phyloP scores from a whole-genome alignment of 2,113 vertebrate species.

The Rafetus swinhoei region DNA sequence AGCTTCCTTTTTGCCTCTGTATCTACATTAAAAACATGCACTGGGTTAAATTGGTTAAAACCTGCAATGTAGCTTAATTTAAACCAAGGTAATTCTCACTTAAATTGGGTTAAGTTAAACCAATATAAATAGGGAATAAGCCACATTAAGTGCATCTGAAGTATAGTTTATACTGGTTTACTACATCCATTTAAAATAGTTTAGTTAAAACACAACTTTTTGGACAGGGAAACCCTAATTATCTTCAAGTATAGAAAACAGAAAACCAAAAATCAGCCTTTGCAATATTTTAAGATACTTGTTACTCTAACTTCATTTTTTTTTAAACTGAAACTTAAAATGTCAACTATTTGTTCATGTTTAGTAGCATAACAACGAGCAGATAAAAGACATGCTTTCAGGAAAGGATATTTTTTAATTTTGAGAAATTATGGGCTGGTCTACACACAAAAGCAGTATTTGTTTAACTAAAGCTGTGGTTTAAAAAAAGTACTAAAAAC shows the following conservation, averaged over 20 bases:
- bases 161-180: background rate
- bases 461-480: background rate
- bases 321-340: too few species aligned
- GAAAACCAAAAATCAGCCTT: background rate
- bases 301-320: background rate
- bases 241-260: background rate
- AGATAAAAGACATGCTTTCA: background rate
- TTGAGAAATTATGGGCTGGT: background rate
- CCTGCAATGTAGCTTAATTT: background rate
- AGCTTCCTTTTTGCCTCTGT: background rate
- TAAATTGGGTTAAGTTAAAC: background rate
- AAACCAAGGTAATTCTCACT: background rate
- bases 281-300: background rate
- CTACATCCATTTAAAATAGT: background rate
- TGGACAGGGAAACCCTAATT: background rate
- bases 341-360: background rate
- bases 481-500: background rate
- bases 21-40: background rate
- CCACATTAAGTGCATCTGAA: background rate
- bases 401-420: background rate
- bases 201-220: too few species aligned
- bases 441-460: background rate
- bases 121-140: background rate
- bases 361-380: background rate
- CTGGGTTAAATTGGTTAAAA: background rate